Evolutionary conservation across 2,888 invertebrate species (phyloP).

Genomic region (Phyllotreta striolata): DNA sequence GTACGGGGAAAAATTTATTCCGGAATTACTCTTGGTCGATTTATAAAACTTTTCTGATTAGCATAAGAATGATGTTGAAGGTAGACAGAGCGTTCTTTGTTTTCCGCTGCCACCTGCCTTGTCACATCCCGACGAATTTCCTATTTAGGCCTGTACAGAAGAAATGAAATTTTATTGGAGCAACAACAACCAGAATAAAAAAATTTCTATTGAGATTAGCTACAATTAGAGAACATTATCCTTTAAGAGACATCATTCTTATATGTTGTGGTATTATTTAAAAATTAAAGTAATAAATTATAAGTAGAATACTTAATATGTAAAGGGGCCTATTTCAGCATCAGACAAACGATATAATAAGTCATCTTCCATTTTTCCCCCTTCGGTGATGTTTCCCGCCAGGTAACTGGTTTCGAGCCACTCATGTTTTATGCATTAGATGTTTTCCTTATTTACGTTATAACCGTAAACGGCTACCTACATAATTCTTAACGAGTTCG

Average conservation of each 20-base stretch:
- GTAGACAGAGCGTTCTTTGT: constrained; percentile 28
- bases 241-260: no score
- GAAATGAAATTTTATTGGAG: no score
- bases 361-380: constrained; percentile 27
- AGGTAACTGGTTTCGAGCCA: constrained; percentile 39
- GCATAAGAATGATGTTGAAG: constrained; percentile 25
- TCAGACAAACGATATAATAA: constrained; percentile 10
- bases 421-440: constrained; percentile 61
- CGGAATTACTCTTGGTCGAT: constrained; percentile 13
- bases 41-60: constrained; percentile 25
- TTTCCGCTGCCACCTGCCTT: constrained; percentile 27
- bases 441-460: constrained; percentile 61
- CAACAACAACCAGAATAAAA: no score
- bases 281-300: no score
- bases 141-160: constrained; percentile 5
- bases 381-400: constrained; percentile 27
- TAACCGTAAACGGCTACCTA: constrained; percentile 59
- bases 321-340: constrained; percentile 13
- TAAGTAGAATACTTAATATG: no score
- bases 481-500: constrained; percentile 49
- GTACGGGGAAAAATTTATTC: constrained; percentile 2
- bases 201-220: no score
- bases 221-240: no score
- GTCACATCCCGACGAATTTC: constrained; percentile 4
- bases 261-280: no score